phyloP scores from a whole-genome alignment of 2,113 vertebrate genomes.

The Serilophus lunatus region DNA sequence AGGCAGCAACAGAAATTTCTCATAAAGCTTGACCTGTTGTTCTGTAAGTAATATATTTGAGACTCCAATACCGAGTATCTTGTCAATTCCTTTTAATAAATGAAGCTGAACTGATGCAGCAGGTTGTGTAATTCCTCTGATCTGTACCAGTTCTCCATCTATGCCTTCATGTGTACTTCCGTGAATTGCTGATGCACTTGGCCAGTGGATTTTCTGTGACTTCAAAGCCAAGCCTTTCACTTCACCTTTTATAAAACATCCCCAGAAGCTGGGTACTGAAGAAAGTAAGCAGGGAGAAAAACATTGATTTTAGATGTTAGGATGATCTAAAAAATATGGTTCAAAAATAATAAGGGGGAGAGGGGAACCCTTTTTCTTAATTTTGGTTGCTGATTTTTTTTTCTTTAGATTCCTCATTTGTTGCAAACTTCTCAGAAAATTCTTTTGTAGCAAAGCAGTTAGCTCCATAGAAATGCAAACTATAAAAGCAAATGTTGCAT shows the following conservation, averaged over 20 bases:
- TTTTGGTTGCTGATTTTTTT: not conserved
- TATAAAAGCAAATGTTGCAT: not conserved
- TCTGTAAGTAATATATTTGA: slow-evolving; percentile 22
- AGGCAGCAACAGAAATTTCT: slow-evolving; percentile 38
- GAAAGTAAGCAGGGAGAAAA: slow-evolving; percentile 43
- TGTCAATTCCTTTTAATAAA: slow-evolving; percentile 53
- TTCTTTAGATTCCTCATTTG: not conserved
- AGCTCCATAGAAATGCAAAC: not conserved
- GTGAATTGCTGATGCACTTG: slow-evolving; percentile 41
- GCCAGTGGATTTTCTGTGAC: slow-evolving; percentile 39
- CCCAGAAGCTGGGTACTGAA: slow-evolving; percentile 13
- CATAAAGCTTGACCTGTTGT: slow-evolving; percentile 44
- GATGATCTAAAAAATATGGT: slow-evolving; percentile 39
- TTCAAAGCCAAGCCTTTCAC: slow-evolving; percentile 63
- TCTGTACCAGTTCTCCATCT: slow-evolving; percentile 40
- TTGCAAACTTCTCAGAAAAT: not conserved
- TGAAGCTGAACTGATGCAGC: slow-evolving; percentile 53
- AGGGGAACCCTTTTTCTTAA: not conserved
- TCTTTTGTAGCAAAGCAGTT: not conserved
- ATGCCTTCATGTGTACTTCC: slow-evolving; percentile 39
- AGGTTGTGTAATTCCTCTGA: slow-evolving; percentile 57
- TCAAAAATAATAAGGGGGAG: not conserved
- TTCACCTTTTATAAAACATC: slow-evolving; percentile 54
- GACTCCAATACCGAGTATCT: slow-evolving; percentile 28
- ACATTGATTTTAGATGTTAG: slow-evolving; percentile 38